Conservation (phyloP, 2,113 vertebrate species). For the Lepisosteus oculatus region DNA sequence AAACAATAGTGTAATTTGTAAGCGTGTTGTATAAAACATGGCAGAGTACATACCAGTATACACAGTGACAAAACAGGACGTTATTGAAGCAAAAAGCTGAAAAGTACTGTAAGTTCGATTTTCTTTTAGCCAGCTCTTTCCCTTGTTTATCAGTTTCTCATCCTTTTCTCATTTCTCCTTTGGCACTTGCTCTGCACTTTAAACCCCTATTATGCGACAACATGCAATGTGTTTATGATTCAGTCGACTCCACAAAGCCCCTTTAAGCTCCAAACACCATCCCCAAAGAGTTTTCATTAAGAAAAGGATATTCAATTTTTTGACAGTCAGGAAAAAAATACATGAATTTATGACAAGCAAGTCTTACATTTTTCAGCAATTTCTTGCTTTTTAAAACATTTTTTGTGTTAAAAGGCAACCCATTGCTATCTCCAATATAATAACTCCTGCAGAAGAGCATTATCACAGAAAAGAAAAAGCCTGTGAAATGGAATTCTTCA, state of each 20-base stretch:
- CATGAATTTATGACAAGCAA: not conserved
- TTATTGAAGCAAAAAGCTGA: not conserved
- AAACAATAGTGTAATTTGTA: not conserved
- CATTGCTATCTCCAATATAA: not conserved
- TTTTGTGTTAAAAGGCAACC: not conserved
- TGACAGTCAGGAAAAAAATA: not conserved
- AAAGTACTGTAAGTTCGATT: not conserved
- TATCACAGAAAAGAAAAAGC: not conserved
- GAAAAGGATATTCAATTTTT: not conserved
- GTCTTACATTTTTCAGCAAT: not conserved
- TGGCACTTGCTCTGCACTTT: not conserved
- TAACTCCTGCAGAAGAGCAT: slow-evolving; percentile 3
- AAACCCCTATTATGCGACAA: not conserved
- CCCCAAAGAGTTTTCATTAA: slow-evolving; percentile 14
- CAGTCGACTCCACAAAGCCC: not conserved
- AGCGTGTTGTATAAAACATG: slow-evolving; percentile 18
- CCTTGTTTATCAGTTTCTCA: not conserved
- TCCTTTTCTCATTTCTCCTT: not conserved
- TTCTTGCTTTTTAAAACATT: slow-evolving; percentile 5
- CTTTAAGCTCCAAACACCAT: not conserved
- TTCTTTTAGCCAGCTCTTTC: not conserved
- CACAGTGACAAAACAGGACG: no score
- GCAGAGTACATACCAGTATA: no score
- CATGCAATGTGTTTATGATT: not conserved
- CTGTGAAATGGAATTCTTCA: not conserved